Base-by-base conservation (phyloP, 1,140 invertebrate species). In the Nasonia giraulti region DNA sequence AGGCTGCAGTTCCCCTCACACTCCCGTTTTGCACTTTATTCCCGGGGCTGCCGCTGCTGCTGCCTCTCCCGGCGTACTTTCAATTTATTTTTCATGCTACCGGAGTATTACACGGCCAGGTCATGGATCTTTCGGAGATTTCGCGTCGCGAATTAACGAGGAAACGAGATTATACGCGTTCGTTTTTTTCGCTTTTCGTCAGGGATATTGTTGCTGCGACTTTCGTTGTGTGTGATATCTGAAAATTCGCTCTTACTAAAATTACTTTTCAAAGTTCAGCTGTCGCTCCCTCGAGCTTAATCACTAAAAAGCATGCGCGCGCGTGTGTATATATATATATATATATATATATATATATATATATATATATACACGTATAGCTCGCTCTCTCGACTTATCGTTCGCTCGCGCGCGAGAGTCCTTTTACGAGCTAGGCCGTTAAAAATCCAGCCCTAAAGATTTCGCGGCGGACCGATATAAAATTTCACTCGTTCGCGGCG, bases 391-490 rank as follows among this genome's bases (percentile, higher is more conserved):
- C 68, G 31, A 89, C 83, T 89, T 89, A 88, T 85, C 87, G 85
- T 81, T 80, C 77, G 83, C 83, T 80, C 77, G 83, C 83, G 83
- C 83, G 76, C 40, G 47, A 31, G 17, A 0, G 79, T 4, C 27
- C 69, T 81, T 89, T 87, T 88, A 88, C 88, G 87, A 88, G 87
- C 85, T 82, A 87, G 55, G 87, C 71, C 77, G 78, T 66, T 80
- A 85, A 85, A 85, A 85, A 85, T 80, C 79, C n/a, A 47, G 17
- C 83, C 44, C 83, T 80, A 84, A 84, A 80, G 76, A 80, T 84
- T 75, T 74, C 68, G 68, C 82, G 33, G 20, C 75, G 66, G 62
- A 2, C 82, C 82, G 82, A 80, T 84, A 84, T 84, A 84, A 79
- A 79, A 79, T 79, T 62, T 40, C 47, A 55, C 68, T 47, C 40